Percentiles rank a stretch among this genome's conserved stretches.
Conservation (phyloP, 2,797 vertebrate genomes). For the Malurus leucopterus region DNA sequence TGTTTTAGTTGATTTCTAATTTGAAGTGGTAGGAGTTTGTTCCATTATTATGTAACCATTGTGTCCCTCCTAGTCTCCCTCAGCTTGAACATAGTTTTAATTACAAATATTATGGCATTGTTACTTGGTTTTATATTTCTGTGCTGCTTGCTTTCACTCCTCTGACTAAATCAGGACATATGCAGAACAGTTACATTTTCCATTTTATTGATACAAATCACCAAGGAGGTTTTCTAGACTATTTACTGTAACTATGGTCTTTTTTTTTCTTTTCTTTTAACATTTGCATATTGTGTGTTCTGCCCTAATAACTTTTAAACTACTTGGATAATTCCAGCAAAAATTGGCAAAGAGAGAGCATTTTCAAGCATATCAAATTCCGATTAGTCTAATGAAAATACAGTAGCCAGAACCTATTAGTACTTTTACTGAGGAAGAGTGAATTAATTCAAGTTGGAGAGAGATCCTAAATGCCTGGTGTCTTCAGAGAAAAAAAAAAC, state of each 20-base stretch:
- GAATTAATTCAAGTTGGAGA: slow-evolving; percentile 11
- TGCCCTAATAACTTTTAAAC: slow-evolving; percentile 22
- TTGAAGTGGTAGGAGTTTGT: background rate
- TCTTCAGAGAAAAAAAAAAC: background rate
- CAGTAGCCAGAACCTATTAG: slow-evolving; percentile 33
- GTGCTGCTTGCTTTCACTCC: background rate
- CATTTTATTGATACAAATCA: background rate
- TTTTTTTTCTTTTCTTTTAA: background rate
- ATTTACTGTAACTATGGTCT: background rate
- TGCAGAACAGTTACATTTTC: background rate
- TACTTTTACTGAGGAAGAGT: background rate
- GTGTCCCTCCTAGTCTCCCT: background rate
- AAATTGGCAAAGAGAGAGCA: slow-evolving; percentile 10
- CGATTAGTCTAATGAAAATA: slow-evolving; percentile 42
- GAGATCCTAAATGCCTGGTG: background rate
- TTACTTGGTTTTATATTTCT: background rate
- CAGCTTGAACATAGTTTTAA: background rate
- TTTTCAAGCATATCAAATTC: slow-evolving; percentile 25
- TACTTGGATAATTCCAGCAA: slow-evolving; percentile 20
- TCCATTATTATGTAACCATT: background rate
- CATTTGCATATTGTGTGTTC: background rate
- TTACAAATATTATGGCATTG: background rate
- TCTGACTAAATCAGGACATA: background rate
- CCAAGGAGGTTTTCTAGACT: background rate
- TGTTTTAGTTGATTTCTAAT: background rate